Evolutionary conservation across 2,113 vertebrate genomes (phyloP).

Genomic region (Jaculus jaculus): DNA sequence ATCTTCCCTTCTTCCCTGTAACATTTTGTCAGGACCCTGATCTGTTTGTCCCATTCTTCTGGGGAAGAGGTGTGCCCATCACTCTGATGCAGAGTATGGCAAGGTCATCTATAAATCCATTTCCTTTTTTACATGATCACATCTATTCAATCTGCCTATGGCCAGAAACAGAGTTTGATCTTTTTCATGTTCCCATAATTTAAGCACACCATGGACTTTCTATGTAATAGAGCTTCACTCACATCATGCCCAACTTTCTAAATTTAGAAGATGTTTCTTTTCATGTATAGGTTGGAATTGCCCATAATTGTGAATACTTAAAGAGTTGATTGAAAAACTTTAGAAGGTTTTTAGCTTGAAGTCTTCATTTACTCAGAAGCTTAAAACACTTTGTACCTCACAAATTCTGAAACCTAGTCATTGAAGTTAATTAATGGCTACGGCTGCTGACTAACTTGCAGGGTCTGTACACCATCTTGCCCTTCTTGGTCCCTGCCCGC

Average conservation of each 20-base stretch:
- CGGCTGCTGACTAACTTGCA: slow-evolving; percentile 37
- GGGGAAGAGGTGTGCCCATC: background rate
- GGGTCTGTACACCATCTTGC: background rate
- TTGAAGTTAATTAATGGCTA: slow-evolving; percentile 62
- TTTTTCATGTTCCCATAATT: slow-evolving; percentile 26
- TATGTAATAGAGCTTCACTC: background rate
- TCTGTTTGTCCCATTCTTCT: background rate
- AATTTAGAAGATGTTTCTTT: slow-evolving; percentile 35
- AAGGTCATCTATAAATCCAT: slow-evolving; percentile 23
- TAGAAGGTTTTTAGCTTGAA: slow-evolving; percentile 42
- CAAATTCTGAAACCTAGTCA: slow-evolving; percentile 63
- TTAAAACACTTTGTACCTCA: slow-evolving; percentile 38
- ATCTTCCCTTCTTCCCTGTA: background rate
- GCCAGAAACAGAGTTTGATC: slow-evolving; percentile 25
- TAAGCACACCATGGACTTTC: background rate
- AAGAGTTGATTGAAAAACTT: slow-evolving; percentile 47
- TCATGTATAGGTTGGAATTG: background rate
- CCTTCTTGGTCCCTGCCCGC: background rate
- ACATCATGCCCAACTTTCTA: slow-evolving; percentile 27
- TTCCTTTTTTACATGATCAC: slow-evolving; percentile 11
- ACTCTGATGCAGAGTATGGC: background rate
- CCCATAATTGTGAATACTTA: background rate
- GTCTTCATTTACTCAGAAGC: slow-evolving; percentile 50
- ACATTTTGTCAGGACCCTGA: background rate
- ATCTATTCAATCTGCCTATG: slow-evolving; percentile 3